phyloP scores from a whole-genome alignment of 2,797 vertebrate genomes.

The Manis javanica region DNA sequence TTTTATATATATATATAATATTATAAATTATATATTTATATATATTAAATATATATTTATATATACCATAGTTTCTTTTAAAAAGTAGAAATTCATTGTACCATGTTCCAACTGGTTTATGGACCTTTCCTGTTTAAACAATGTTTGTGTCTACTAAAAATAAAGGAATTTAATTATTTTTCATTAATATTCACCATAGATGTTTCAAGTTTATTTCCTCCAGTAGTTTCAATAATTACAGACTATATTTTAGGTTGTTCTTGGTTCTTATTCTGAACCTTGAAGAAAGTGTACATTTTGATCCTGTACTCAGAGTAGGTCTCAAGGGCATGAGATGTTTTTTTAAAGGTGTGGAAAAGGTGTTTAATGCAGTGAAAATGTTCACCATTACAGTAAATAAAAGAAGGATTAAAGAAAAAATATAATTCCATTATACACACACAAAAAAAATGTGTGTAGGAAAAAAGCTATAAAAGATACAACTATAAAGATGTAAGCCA shows the following conservation, averaged over 20 bases:
- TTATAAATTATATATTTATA: too few relatives aligned
- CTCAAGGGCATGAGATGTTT: background rate
- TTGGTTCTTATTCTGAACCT: background rate
- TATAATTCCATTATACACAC: background rate
- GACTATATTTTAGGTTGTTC: background rate
- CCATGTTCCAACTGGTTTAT: background rate
- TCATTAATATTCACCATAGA: background rate
- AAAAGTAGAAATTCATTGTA: background rate
- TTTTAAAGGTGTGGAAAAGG: background rate
- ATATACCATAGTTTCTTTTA: background rate
- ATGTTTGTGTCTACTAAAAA: background rate
- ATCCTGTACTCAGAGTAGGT: background rate
- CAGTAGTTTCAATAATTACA: background rate
- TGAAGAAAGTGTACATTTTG: background rate
- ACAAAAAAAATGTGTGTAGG: background rate
- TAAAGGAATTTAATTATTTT: background rate
- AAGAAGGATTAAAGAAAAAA: background rate
- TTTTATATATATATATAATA: too few relatives aligned
- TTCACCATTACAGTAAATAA: background rate
- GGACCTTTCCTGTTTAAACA: background rate
- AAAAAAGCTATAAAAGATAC: background rate
- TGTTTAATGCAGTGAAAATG: slow-evolving; percentile 3
- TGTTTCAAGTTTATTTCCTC: background rate
- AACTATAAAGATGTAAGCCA: background rate
- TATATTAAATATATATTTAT: too few relatives aligned